Percentiles rank a stretch among this genome's conserved stretches.
These are phyloP conservation scores for Ceratitis capitata DNA, from an alignment of 1,140 invertebrate genomes.

Conservation along the genomic window DNA sequence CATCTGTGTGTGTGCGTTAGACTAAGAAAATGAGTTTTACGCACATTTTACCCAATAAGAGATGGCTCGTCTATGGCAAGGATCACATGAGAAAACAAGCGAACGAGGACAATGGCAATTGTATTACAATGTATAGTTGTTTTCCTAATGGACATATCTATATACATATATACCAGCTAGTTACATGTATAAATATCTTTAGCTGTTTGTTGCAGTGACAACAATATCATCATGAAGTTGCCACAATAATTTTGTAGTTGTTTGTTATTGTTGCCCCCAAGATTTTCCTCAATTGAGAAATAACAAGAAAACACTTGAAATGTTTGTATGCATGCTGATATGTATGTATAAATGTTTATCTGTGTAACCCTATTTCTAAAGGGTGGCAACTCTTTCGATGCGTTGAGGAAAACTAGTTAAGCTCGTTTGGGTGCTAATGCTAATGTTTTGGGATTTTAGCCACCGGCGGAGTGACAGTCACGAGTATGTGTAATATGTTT, in stretches of 20 bases:
- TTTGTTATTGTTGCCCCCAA: too few species aligned
- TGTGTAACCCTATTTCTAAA: not conserved
- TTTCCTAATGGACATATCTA: not conserved
- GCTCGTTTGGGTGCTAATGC: not conserved
- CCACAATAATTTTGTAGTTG: not conserved
- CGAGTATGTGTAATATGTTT: too few species aligned
- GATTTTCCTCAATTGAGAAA: not conserved
- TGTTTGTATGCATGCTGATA: not conserved
- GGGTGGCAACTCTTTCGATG: not conserved
- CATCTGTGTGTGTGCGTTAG: not conserved
- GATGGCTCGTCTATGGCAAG: not conserved
- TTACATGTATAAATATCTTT: too few species aligned
- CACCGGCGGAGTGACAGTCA: not conserved
- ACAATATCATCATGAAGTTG: not conserved
- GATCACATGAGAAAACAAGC: not conserved
- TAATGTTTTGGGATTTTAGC: not conserved
- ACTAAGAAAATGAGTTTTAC: constrained; percentile 9
- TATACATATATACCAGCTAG: not conserved
- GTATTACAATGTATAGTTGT: not conserved
- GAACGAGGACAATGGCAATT: not conserved
- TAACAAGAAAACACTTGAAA: not conserved
- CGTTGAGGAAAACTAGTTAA: not conserved
- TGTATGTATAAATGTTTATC: not conserved
- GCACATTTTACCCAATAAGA: not conserved
- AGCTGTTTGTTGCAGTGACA: not conserved